Percentiles rank a stretch among this genome's conserved stretches.
Conservation (phyloP, 2,888 invertebrate genomes). For the Acleris emargana region DNA sequence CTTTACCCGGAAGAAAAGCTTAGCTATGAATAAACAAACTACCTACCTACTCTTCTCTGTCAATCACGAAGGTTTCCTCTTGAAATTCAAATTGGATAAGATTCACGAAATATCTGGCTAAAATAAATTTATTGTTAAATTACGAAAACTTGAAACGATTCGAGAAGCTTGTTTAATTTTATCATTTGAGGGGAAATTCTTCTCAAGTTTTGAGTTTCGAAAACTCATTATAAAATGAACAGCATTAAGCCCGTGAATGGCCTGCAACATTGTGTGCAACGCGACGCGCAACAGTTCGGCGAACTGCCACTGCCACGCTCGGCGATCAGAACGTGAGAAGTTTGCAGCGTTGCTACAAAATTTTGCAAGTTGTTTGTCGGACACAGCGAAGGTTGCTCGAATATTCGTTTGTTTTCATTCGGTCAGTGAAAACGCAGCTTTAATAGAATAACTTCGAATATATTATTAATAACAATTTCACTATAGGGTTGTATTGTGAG, state of each 20-base stretch:
- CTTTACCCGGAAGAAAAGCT: constrained; percentile 35
- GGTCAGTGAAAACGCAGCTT: constrained; percentile 36
- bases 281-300: constrained; percentile 22
- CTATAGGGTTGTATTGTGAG: constrained; percentile 10
- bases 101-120: constrained; percentile 14
- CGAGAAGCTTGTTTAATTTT: constrained; percentile 28
- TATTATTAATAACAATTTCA: constrained; percentile 3
- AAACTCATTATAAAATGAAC: constrained; percentile 6
- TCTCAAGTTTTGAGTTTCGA: constrained; percentile 11
- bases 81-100: constrained; percentile 31
- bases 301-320: constrained; percentile 9
- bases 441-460: constrained; percentile 23
- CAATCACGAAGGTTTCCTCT: constrained; percentile 20
- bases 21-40: constrained; percentile 14
- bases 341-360: background rate
- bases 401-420: constrained; percentile 29
- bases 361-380: constrained; percentile 15
- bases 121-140: background rate
- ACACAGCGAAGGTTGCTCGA: constrained; percentile 18
- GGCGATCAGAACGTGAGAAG: background rate
- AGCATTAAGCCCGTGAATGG: constrained; percentile 11
- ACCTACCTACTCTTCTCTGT: constrained; percentile 27
- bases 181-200: constrained; percentile 26
- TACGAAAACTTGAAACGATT: constrained; percentile 15
- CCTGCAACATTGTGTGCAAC: constrained; percentile 20